Base-by-base conservation (phyloP, 2,888 invertebrate genomes). In the Baronia brevicornis region DNA sequence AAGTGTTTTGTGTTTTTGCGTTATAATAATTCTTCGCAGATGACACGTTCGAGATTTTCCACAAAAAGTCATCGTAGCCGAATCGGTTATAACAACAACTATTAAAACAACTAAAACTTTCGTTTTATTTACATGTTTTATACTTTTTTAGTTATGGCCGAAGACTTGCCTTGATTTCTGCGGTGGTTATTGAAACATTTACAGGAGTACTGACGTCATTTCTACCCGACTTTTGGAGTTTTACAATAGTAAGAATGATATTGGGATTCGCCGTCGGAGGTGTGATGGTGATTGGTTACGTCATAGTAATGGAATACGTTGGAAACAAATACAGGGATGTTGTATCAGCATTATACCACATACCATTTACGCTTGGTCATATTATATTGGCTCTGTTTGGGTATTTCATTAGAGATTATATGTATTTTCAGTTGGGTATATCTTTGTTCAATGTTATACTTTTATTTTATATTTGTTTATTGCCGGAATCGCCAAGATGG, bases 401-500 rank as follows among this genome's bases (percentile, higher is more conserved):
- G 6, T 91, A 88, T 52, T 80, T 73, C 19, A 82, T 90, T 27
- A 85, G 90, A 24, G 86, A 89, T 41, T 91, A 90, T 86, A 79
- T 84, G 21, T 77, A 85, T 55, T 87, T 89, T 30, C 90, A 91
- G 60, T 67, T 91, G 26, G 78, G 84, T 4, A 85, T 90, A 47
- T 89, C 90, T 0, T 51, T 88, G 3, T 74, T 80, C 0, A 85
- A 82, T 19, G 51, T 85, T 9, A 44, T 91, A 26, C 69, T 91
- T 24, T 70, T 91, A 13, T 61, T 84, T 1, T 91, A 91, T 48
- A 88, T 89, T 53, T 91, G 90, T 84, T 47, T 91, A 20, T 68
- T 93, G 23, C 92, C 92, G 3, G 94, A 94, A 74, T 90, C 92
- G 1, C 93, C 93, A 0, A 85, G 93, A 46, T 94, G 93, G 93